Base-by-base conservation (phyloP, 2,888 invertebrate genomes). In the Taenaris catops region DNA sequence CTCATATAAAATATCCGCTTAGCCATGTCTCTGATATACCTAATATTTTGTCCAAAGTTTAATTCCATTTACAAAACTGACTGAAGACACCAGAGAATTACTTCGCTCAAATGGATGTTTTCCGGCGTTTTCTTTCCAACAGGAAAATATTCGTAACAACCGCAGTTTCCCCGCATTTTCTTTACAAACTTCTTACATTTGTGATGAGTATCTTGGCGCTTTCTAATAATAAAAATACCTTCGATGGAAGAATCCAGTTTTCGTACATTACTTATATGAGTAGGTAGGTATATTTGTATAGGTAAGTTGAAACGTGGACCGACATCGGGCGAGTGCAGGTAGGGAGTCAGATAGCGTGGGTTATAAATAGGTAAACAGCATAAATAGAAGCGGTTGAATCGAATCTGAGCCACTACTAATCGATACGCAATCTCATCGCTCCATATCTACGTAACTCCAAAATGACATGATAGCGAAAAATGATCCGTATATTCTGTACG, bases 361-460 rank as follows among this genome's bases (percentile, higher is more conserved):
- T 75, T 84, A 86, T 84, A 86, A 84, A 86, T 84, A 83, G 81
- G 80, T 83, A 81, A 83, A 70, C 70, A 79, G 75, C 76, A 74
- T 80, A 84, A 84, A 84, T 83, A 81, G 78, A 72, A 71, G 60
- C 71, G 67, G 71, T 76, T 80, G 80, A 81, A 83, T 84, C 71
- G 78, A 63, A 74, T 67, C 61, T 58, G 66, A 66, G 67, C 66
- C 62, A 61, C 80, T 65, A 69, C 80, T 75, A 84, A 86, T 86
- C 84, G 78, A 86, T 86, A 84, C 72, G 42, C 43, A 49, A 53
- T 54, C 54, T 43, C 48, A 42, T 48, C 49, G 45, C 40, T 26
- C 32, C 46, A 46, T 50, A 60, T 49, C 46, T 58, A 44, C 61
- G 37, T 52, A 75, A 63, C 54, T 53, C 45, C 48, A 25, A 31